Base-by-base conservation (phyloP, 1,140 invertebrate genomes). In the Drosophila pseudoananassae region DNA sequence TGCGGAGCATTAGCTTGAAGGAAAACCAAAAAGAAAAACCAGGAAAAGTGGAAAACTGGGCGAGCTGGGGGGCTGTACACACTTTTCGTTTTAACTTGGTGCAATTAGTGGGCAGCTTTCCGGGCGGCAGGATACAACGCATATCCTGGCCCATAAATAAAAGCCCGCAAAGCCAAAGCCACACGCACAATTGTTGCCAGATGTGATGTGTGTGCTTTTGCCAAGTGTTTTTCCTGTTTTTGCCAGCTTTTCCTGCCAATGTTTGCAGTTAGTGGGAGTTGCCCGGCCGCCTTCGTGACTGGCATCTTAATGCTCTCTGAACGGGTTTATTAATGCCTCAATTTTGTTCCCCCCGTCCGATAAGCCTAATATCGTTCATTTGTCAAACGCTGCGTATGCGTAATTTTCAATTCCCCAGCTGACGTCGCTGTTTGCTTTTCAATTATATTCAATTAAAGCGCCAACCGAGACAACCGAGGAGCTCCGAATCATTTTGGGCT, bases 41-140 rank as follows among this genome's bases (percentile, higher is more conserved):
- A 15, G 51, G 49, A 36, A 66, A 15, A 38, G 50, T 46, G 50
- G 36, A 38, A 52, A 15, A 27, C 25, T 25, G 25, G 4, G 5
- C 8, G 25, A 7, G 5, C 7, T 29, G 57, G 20, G 17, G 29
- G 12, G 5, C 52, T 68, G 61, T 83, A 82, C 78, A 87, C 71
- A 72, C 57, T 88, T 87, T 88, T 87, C 83, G 83, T 87, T 87
- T 87, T 82, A 88, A 76, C 83, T 88, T 61, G 43, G 70, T 75
- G 83, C 83, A 87, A 87, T 87, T 87, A 87, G 82, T 88, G 70
- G 75, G 75, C 57, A 63, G 31, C 75, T 88, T 87, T 87, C 82
- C 49, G 78, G 82, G 82, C 64, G 57, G 68, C 69, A 75, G 82
- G 82, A 85, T 85, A 78, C 65, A 38, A 58, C 50, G 60, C 78